Conservation (phyloP, 1,140 invertebrate genomes). For the Heliconius congener region DNA sequence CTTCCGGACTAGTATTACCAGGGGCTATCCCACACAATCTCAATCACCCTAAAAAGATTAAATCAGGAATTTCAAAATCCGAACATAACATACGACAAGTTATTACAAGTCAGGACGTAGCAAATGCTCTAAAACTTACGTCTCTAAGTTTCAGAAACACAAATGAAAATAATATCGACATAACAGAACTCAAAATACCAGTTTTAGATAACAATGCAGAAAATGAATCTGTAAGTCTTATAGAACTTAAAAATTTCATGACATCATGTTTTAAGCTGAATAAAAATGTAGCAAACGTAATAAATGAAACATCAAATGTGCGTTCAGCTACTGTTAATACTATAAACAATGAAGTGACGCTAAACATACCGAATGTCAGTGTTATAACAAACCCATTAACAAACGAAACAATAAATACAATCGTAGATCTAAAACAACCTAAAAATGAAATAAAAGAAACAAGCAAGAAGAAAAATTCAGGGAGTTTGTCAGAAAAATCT, state of each 20-base stretch:
- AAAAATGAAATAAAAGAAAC: conserved; percentile 45
- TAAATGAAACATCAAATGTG: conserved; percentile 48
- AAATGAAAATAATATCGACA: conserved; percentile 44
- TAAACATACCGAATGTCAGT: conserved; percentile 47
- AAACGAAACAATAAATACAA: conserved; percentile 50
- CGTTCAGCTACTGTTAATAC: conserved; percentile 44
- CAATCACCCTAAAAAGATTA: conserved; percentile 37
- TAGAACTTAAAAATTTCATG: conserved; percentile 69
- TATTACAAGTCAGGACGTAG: conserved; percentile 64
- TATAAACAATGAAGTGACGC: conserved; percentile 44
- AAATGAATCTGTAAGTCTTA: conserved; percentile 55
- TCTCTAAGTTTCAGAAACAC: conserved; percentile 54
- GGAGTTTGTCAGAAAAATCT: conserved; percentile 61
- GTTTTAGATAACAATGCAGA: conserved; percentile 50
- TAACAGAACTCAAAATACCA: conserved; percentile 61
- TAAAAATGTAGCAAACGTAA: conserved; percentile 43
- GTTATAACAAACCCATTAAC: conserved; percentile 42
- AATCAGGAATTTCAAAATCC: conserved; percentile 66
- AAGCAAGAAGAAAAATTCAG: conserved; percentile 62
- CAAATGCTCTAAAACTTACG: conserved; percentile 59
- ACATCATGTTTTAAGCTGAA: conserved; percentile 65
- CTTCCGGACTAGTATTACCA: conserved; percentile 57
- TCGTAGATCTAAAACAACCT: conserved; percentile 47
- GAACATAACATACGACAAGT: conserved; percentile 67
- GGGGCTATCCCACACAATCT: conserved; percentile 50